Evolutionary conservation across 2,797 vertebrate species (phyloP), one percentile per base, ranked within the genome.

Genomic region (Alectoris magna): DNA sequence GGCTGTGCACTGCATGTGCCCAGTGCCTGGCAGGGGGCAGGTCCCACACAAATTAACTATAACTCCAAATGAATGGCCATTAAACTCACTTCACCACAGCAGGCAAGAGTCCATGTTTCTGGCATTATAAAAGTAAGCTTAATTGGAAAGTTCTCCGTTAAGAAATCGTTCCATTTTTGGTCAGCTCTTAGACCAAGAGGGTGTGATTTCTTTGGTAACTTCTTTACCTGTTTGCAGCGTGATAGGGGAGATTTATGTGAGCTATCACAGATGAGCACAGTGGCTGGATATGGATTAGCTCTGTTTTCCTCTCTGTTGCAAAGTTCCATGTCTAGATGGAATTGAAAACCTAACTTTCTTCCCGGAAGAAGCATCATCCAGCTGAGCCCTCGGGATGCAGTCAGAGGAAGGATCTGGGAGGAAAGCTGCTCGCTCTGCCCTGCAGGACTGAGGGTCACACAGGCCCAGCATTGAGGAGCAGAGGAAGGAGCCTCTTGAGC

Each of bases 201-300:
- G 55, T 92, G 91, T 68, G 92, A 96, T 91, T 93, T 90, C 66
- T 84, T 66, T 41, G 77, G 78, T 88, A 96, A 73, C 84, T 95
- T 68, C 71, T 79, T 72, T 85, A 86, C 67, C 83, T 68, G 74
- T 92, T 88, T 90, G 73, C 56, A 84, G 56, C 36, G 7, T 10
- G 56, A 82, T 63, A 73, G 72, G 84, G 71, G 60, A 53, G 56
- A 53, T 90, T 91, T 91, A 79, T 64, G 85, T 79, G 78, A 31
- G 66, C 68, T 85, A 22, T 56, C 68, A 76, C 59, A 93, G 2
- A 24, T 34, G 74, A 63, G 51, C 69, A 88, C 63, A 13, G 21
- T 14, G 63, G 84, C 86, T 73, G 84, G 6, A 91, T 53, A 64
- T 38, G 67, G 44, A 84, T 53, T 64, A 59, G 22, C 64, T 84